Percentiles rank a stretch among this genome's conserved stretches.
phyloP scores from a whole-genome alignment of 2,113 vertebrate species.

The Ageneiosus marmoratus region DNA sequence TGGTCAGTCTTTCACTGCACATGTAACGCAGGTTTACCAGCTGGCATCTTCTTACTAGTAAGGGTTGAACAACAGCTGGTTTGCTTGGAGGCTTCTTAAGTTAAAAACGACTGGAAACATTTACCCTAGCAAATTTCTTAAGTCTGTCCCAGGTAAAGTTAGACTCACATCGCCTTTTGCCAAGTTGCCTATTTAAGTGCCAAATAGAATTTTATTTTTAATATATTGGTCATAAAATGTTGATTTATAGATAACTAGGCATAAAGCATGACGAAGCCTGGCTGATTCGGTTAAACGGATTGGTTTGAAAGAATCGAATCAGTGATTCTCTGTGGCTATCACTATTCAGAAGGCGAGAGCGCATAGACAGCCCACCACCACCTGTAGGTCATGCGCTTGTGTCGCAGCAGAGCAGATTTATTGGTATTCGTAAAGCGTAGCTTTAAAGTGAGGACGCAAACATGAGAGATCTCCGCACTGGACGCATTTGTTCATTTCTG shows the following conservation, averaged over 20 bases:
- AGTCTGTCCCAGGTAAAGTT: neutral
- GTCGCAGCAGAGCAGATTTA: conserved; percentile 44
- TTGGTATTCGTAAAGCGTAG: conserved; percentile 48
- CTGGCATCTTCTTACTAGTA: neutral
- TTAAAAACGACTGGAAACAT: neutral
- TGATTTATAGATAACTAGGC: neutral
- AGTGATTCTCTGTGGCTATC: neutral
- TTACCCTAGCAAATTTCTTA: neutral
- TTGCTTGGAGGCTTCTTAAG: neutral
- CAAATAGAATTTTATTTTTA: neutral
- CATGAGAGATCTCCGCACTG: conserved; percentile 1
- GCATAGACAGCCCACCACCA: conserved; percentile 30
- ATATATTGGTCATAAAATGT: neutral
- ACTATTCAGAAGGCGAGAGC: conserved; percentile 26
- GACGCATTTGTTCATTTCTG: conserved; percentile 29
- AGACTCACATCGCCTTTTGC: neutral
- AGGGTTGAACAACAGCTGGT: neutral
- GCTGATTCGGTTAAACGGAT: neutral
- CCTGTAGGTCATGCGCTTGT: conserved; percentile 54
- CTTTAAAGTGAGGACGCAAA: conserved; percentile 27
- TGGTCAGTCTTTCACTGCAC: too few species aligned
- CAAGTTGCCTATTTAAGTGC: neutral
- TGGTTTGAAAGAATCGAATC: conserved; percentile 2
- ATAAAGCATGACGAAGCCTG: neutral
- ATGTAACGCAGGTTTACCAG: too few species aligned